These are phyloP conservation scores for Pogoniulus pusillus DNA, from an alignment of 2,797 vertebrate species.

Conservation along the genomic window DNA sequence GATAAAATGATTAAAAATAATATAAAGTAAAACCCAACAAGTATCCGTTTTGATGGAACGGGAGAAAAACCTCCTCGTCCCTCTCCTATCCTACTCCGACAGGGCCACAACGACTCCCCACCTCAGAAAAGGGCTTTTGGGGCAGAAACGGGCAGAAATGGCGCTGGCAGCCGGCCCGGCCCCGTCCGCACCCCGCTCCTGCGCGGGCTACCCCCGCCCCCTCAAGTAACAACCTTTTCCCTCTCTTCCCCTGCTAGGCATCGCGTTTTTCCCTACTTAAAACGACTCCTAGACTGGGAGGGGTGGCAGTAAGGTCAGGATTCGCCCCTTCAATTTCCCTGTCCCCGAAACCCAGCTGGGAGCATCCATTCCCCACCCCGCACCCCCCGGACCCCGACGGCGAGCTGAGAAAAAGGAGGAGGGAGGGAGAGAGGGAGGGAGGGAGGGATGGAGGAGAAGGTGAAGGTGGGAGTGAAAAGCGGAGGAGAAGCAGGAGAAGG, in stretches of 20 bases:
- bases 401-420: not conserved
- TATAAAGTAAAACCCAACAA: too few relatives aligned
- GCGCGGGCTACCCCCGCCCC: not conserved
- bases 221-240: not conserved
- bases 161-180: not conserved
- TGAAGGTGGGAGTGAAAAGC: not conserved
- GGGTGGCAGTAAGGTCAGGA: not conserved
- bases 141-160: not conserved
- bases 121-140: not conserved
- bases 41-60: not conserved
- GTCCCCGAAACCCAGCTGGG: not conserved
- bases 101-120: not conserved
- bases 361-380: not conserved
- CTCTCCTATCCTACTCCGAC: too few relatives aligned
- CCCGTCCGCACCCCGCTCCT: not conserved
- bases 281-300: not conserved
- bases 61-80: not conserved
- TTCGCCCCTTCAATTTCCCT: too few relatives aligned
- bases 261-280: not conserved
- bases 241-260: not conserved
- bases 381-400: too few relatives aligned
- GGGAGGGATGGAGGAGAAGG: not conserved
- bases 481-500: not conserved
- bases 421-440: not conserved
- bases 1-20: not conserved